These are phyloP conservation scores for Morus bassanus DNA, from an alignment of 2,797 vertebrate genomes.

Conservation along the genomic window DNA sequence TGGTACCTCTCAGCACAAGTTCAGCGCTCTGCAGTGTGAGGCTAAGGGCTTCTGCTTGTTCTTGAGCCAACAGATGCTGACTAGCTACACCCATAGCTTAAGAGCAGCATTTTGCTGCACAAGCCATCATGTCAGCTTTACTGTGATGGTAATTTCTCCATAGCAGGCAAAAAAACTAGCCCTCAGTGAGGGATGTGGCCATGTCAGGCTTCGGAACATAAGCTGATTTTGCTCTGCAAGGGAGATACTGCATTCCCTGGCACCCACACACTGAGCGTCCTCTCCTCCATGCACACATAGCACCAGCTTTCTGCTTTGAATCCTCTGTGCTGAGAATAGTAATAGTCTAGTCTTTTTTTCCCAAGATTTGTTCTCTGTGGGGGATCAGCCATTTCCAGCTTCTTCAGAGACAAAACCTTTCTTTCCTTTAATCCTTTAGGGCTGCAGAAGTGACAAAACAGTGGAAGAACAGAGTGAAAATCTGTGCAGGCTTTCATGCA, in stretches of 20 bases:
- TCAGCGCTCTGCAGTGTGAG: accelerated
- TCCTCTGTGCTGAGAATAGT: background rate
- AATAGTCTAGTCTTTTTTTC: background rate
- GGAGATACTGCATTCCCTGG: background rate
- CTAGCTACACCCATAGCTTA: background rate
- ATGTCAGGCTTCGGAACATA: background rate
- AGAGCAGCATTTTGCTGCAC: background rate
- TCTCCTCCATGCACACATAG: background rate
- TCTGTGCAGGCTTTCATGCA: background rate
- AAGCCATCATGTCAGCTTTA: background rate
- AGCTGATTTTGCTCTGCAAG: slow-evolving; percentile 43
- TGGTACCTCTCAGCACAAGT: background rate
- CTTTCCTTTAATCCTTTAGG: background rate
- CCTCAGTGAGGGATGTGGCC: background rate
- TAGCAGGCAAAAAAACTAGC: background rate
- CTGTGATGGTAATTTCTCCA: background rate
- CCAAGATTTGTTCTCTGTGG: slow-evolving; percentile 6
- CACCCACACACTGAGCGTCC: background rate
- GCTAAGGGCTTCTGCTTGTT: background rate
- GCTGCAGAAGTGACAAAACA: background rate
- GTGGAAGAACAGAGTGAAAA: background rate
- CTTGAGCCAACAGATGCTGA: background rate
- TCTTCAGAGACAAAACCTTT: slow-evolving; percentile 14
- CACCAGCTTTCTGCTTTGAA: background rate
- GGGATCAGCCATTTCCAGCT: background rate